Evolutionary conservation across 2,888 invertebrate genomes (phyloP).

Genomic region (Stegophylla sp.): DNA sequence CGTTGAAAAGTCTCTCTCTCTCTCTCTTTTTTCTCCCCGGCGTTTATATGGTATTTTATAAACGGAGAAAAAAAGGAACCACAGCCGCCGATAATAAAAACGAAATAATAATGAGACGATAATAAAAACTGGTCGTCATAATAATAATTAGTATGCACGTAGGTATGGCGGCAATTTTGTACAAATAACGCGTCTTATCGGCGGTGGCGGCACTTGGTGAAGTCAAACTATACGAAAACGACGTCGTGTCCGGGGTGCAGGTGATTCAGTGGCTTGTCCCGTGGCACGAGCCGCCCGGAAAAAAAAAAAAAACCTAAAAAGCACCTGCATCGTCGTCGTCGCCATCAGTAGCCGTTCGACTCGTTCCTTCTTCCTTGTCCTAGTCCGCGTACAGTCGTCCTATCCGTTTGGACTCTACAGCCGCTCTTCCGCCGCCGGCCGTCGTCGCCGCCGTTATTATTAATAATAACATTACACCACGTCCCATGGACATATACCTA

Average conservation of each 20-base stretch:
- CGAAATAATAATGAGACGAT: slow-evolving; percentile 11
- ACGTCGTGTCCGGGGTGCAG: slow-evolving; percentile 27
- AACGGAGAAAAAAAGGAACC: not conserved
- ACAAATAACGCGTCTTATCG: slow-evolving; percentile 28
- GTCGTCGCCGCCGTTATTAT: slow-evolving; percentile 47
- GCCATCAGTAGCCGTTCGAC: slow-evolving; percentile 53
- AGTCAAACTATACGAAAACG: slow-evolving; percentile 40
- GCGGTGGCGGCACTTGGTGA: slow-evolving; percentile 42
- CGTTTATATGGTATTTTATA: not conserved
- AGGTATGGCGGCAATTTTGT: slow-evolving; percentile 28
- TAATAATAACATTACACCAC: slow-evolving; percentile 35
- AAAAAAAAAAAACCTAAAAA: slow-evolving; percentile 30
- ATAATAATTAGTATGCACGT: slow-evolving; percentile 46
- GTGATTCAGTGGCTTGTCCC: slow-evolving; percentile 49
- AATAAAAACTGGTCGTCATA: slow-evolving; percentile 39
- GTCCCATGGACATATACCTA: not conserved
- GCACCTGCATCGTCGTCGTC: slow-evolving; percentile 41
- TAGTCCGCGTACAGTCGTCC: slow-evolving; percentile 25
- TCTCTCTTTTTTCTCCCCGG: not conserved
- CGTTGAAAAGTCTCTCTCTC: slow-evolving; percentile 10
- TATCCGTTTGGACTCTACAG: not conserved
- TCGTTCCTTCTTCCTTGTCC: slow-evolving; percentile 57
- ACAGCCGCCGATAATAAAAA: slow-evolving; percentile 25
- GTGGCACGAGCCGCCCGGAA: slow-evolving; percentile 54
- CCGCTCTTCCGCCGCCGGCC: slow-evolving; percentile 26